phyloP scores from a whole-genome alignment of 2,797 vertebrate species.

The Poecilia velifera region DNA sequence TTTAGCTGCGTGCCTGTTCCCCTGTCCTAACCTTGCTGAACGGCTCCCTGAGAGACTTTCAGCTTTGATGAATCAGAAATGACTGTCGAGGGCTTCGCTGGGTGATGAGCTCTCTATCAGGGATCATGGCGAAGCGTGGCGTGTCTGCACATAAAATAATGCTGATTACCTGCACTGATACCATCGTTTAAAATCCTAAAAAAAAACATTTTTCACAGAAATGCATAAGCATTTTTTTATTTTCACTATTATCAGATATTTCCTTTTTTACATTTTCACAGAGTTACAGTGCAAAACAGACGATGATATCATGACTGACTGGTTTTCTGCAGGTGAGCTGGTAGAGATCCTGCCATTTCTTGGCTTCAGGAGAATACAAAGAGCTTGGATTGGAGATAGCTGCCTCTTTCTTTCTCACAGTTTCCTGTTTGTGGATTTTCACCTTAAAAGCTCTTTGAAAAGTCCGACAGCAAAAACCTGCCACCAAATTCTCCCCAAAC shows the following conservation, averaged over 20 bases:
- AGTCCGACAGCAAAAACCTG: constrained; percentile 60
- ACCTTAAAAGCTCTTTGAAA: constrained; percentile 61
- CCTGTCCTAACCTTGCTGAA: constrained; percentile 60
- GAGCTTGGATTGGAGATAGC: constrained; percentile 24
- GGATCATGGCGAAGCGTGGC: constrained; percentile 14
- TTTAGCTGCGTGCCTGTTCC: not conserved
- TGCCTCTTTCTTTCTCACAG: constrained; percentile 13
- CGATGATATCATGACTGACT: constrained; percentile 1
- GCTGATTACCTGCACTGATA: constrained; percentile 6
- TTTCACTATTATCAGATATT: not conserved
- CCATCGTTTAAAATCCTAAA: not conserved
- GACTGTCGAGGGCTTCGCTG: constrained; percentile 60
- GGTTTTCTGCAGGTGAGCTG: constrained; percentile 57
- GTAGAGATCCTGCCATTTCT: constrained; percentile 55
- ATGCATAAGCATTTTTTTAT: not conserved
- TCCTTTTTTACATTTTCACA: constrained; percentile 16
- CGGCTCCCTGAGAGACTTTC: constrained; percentile 69
- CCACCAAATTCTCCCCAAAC: constrained; percentile 67
- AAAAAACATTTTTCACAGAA: not conserved
- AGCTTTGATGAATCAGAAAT: constrained; percentile 70
- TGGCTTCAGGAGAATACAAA: constrained; percentile 51
- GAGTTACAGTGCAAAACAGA: constrained; percentile 5
- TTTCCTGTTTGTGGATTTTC: constrained; percentile 42
- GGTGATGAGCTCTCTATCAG: constrained; percentile 46
- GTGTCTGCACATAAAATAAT: constrained; percentile 15